These are phyloP conservation scores for Acropora tenuis DNA, from an alignment of 64 coral and sea anemone species.

Conservation along the genomic window DNA sequence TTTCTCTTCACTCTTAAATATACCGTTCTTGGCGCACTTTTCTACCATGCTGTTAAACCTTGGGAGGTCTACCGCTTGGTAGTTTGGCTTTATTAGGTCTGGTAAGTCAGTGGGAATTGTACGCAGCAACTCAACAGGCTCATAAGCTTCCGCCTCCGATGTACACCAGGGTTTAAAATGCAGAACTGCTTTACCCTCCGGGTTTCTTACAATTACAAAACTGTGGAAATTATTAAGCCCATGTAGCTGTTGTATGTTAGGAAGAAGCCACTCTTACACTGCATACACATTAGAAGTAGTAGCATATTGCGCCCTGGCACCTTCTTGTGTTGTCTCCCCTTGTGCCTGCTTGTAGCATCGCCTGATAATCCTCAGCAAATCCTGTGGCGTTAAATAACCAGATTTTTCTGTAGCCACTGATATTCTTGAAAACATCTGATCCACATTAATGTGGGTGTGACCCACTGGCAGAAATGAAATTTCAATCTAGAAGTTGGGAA, in stretches of 20 bases:
- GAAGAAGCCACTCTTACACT: background rate
- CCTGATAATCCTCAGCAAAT: slow-evolving; percentile 18
- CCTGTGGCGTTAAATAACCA: slow-evolving; percentile 41
- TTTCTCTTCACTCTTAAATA: background rate
- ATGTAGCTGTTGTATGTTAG: background rate
- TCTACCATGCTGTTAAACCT: slow-evolving; percentile 30
- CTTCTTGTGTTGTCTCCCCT: slow-evolving; percentile 27
- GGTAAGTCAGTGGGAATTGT: slow-evolving; percentile 9
- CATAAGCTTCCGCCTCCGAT: slow-evolving; percentile 4
- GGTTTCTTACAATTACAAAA: background rate
- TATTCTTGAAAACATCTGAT: slow-evolving; percentile 57
- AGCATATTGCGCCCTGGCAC: background rate
- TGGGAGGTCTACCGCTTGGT: background rate
- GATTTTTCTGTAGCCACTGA: slow-evolving; percentile 40
- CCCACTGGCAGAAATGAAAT: slow-evolving; percentile 56
- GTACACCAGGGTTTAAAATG: slow-evolving; percentile 30
- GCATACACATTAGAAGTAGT: background rate
- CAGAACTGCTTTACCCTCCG: slow-evolving; percentile 5
- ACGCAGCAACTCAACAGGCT: background rate
- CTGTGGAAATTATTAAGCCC: background rate
- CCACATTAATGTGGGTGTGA: slow-evolving; percentile 52
- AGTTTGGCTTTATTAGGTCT: slow-evolving; percentile 28
- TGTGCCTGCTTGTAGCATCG: slow-evolving; percentile 23
- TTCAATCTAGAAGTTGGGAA: slow-evolving; percentile 50
- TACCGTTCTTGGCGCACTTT: slow-evolving; percentile 14